A percentile compares a stretch with the other conserved stretches of the same genome.
Conservation (phyloP, 2,888 invertebrate genomes). For the Chironomus riparius region DNA sequence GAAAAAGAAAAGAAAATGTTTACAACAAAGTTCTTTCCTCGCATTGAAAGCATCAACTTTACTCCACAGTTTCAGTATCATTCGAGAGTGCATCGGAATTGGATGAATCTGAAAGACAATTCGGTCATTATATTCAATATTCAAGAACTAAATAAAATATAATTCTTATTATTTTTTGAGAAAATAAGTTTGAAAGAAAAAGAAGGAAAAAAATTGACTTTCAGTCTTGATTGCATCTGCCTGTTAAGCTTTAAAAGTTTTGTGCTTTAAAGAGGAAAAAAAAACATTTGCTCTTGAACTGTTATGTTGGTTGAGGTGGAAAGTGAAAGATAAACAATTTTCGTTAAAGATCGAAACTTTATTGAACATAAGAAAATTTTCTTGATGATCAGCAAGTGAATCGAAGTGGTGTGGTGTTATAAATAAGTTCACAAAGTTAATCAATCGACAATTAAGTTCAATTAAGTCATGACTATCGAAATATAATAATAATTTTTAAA, state of each 20-base stretch:
- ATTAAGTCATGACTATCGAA: conserved; percentile 17
- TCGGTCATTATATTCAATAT: background rate
- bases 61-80: conserved; percentile 2
- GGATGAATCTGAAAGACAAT: background rate
- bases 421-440: conserved; percentile 21
- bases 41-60: background rate
- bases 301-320: background rate
- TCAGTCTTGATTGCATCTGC: too few relatives aligned
- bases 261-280: too few relatives aligned
- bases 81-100: conserved; percentile 3
- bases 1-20: too few relatives aligned
- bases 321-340: background rate
- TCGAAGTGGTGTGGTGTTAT: background rate
- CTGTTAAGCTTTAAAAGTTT: too few relatives aligned
- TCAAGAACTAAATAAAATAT: background rate
- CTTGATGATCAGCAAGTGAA: too few relatives aligned
- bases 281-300: background rate
- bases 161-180: too few relatives aligned
- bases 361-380: too few relatives aligned
- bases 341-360: background rate
- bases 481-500: background rate
- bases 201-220: too few relatives aligned
- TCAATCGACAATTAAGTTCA: conserved; percentile 26
- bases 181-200: too few relatives aligned
- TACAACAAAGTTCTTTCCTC: background rate